These are phyloP conservation scores for Falco peregrinus DNA, from an alignment of 2,797 vertebrate species.

Conservation along the genomic window DNA sequence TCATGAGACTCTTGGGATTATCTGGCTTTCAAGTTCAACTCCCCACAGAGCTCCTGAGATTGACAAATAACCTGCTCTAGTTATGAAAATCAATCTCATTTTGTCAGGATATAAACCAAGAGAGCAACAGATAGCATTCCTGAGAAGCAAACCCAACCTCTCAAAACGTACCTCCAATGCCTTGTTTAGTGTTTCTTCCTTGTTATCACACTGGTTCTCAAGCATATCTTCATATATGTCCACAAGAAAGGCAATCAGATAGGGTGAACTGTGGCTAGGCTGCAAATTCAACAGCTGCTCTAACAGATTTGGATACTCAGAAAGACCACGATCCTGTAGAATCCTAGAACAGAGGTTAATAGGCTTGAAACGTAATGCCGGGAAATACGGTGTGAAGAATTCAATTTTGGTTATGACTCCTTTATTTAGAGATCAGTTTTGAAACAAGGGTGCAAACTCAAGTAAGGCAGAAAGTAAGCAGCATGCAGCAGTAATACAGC, in stretches of 20 bases:
- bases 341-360: slow-evolving; percentile 70
- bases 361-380: neutral
- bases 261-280: slow-evolving; percentile 89
- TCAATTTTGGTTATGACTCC: neutral
- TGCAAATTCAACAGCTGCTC: slow-evolving; percentile 86
- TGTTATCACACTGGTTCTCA: slow-evolving; percentile 82
- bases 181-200: slow-evolving; percentile 83
- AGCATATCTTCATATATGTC: slow-evolving; percentile 94
- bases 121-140: neutral
- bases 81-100: neutral
- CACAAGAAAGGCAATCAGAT: slow-evolving; percentile 92
- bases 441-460: neutral
- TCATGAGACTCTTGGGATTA: neutral
- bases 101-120: neutral
- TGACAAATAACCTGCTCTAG: neutral
- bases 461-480: neutral
- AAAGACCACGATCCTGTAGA: slow-evolving; percentile 90
- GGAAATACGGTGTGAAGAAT: neutral
- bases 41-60: neutral
- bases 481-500: neutral
- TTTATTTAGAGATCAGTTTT: neutral
- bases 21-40: neutral
- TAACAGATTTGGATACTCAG: slow-evolving; percentile 85
- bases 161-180: slow-evolving; percentile 84
- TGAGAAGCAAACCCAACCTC: neutral